Evolutionary conservation across 2,888 invertebrate species (phyloP).

Genomic region (Ophion slaviceki): DNA sequence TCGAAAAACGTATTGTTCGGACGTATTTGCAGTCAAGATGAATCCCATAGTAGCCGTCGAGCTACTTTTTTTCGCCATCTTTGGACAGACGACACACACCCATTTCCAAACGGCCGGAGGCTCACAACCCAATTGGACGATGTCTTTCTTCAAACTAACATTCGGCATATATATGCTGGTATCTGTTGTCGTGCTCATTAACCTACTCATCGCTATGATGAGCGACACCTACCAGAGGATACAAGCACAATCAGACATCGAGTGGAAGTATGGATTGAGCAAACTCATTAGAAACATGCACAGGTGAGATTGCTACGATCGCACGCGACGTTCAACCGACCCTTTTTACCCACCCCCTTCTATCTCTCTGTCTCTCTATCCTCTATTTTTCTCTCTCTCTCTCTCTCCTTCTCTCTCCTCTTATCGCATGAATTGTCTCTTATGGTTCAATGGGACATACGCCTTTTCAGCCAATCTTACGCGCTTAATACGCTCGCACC

Average conservation of each 20-base stretch:
- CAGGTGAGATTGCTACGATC: conserved; percentile 76
- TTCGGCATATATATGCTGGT: conserved; percentile 99
- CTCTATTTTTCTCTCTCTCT: background rate
- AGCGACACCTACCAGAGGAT: conserved; percentile 99
- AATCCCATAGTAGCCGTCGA: conserved; percentile 97
- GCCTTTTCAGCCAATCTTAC: conserved; percentile 14
- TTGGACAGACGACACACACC: conserved; percentile 95
- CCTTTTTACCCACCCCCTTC: background rate
- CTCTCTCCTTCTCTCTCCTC: conserved; percentile 2
- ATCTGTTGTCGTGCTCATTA: conserved; percentile 99
- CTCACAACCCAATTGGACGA: conserved; percentile 92
- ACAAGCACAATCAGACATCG: conserved; percentile 99
- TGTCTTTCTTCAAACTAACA: conserved; percentile 93
- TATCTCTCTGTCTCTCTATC: conserved; percentile 11
- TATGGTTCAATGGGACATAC: background rate
- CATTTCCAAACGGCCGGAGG: conserved; percentile 88
- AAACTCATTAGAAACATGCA: conserved; percentile 99
- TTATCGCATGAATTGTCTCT: conserved; percentile 28
- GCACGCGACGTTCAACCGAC: conserved; percentile 33
- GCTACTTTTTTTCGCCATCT: conserved; percentile 99
- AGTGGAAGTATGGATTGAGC: conserved; percentile 99
- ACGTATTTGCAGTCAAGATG: conserved; percentile 91
- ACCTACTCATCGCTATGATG: conserved; percentile 99
- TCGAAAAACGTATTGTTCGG: conserved; percentile 67
- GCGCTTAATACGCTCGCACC: background rate